Evolutionary conservation across 2,797 vertebrate species (phyloP), one percentile per base, ranked within the genome.

Genomic region (Lepus oiostolus): DNA sequence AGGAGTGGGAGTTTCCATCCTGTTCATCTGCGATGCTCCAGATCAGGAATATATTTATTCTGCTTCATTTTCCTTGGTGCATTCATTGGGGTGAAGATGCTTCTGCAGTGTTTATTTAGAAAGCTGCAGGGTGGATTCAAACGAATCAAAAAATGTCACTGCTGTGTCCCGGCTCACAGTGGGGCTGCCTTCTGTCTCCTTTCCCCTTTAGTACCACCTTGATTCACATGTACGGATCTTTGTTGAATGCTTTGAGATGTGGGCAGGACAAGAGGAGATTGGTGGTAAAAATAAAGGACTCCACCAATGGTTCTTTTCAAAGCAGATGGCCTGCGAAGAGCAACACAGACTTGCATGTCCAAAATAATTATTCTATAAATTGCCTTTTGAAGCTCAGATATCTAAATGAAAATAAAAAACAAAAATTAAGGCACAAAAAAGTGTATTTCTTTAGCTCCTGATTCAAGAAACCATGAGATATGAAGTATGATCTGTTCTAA

Each of bases 231-330:
- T 68, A 82, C 32, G 91, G 82, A 72, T 87, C 77, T 28, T 82
- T 82, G 63, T 85, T 54, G 65, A 93, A 70, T 95, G 76, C 68
- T 24, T 88, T 89, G 71, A 84, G 26, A 65, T 89, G 62, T 80
- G 58, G 95, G 72, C 24, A 71, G 88, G 68, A 89, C 67, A 93
- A 75, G 58, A 38, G 80, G 84, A 88, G 82, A 88, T 60, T 86
- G 88, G 26, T 91, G 91, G 71, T 95, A 86, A 96, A 95, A 96
- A 97, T 95, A 96, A 94, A 92, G 81, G 70, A 65, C 22, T 83
- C 26, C 86, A 91, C 63, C 62, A 95, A 84, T 3, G 8, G 62
- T 81, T 95, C 77, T 88, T 95, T 86, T 95, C 89, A 91, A 95
- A 94, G 76, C 91, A 96, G 94, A 94, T 96, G 89, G 75, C 42